Base-by-base conservation (phyloP, 1,140 invertebrate species). In the Chymomyza costata region DNA sequence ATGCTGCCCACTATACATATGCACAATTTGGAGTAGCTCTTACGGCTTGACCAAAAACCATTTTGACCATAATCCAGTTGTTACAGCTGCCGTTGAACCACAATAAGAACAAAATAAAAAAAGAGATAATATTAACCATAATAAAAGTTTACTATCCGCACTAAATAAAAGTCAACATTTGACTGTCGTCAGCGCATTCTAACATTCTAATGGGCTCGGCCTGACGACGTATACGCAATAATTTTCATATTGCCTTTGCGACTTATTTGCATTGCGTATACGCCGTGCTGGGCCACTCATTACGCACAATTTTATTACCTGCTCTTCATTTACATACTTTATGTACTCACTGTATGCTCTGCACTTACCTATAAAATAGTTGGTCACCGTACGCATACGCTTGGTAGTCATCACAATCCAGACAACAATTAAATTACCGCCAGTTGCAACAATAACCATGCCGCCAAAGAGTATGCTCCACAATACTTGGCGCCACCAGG, bases 371-470 rank as follows among this genome's bases (percentile, higher is more conserved):
- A 98, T 87, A 84, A 98, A 97, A 78, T 97, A 98, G 87, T 98
- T 98, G 41, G 96, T 98, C 18, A 98, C 95, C 1, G 95, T 97
- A 37, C 96, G 89, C 97, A 98, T 98, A 21, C 95, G 87, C 66
- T 96, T 95, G 84, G 96, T 93, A 10, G 94, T 93, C 30, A 97
- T 84, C 1, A 97, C 95, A 58, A 97, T 97, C 93, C 95, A 97
- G 63, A 98, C 96, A 35, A 98, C 96, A 60, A 97, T 95, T 25
- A 97, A 86, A 86, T 98, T 98, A 0, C 96, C 95, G 19, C 93
- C 91, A 7, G 95, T 94, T n/a, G 96, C 94, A 32, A 97, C 93
- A 47, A 94, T 89, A 38, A 97, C 94, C 93, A 98, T 97, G 1
- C 89, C 89, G 0, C 92, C 91, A 84, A 95, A 97, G 6, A 96